Conservation (phyloP, 2,113 vertebrate genomes). For the Ceyx cyanopectus region DNA sequence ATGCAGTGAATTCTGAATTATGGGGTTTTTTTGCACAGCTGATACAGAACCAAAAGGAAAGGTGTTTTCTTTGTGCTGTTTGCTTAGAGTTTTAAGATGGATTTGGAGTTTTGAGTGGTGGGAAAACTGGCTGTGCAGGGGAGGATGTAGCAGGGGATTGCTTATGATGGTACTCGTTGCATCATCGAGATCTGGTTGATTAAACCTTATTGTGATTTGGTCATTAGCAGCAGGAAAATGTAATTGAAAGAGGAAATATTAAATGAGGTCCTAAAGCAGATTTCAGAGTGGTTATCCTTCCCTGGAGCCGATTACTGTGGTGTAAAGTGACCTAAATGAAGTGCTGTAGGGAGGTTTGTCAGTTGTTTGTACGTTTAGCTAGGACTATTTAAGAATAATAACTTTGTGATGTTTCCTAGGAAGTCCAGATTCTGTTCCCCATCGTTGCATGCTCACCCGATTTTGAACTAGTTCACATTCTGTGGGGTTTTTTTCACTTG, state of each 20-base stretch:
- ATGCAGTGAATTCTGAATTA: background rate
- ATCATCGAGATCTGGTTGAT: background rate
- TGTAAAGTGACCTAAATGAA: constrained; percentile 7
- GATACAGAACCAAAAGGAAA: background rate
- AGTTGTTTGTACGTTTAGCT: background rate
- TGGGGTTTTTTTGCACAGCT: background rate
- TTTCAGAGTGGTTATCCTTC: background rate
- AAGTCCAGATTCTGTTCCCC: background rate
- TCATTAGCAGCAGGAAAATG: background rate
- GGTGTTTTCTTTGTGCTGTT: background rate
- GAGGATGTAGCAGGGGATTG: background rate
- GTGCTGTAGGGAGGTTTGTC: background rate
- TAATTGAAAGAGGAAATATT: background rate
- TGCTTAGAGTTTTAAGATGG: background rate
- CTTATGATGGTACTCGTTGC: background rate
- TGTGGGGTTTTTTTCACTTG: background rate
- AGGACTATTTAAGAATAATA: background rate
- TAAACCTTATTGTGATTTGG: background rate
- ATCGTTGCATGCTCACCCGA: background rate
- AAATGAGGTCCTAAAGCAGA: background rate
- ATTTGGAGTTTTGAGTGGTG: background rate
- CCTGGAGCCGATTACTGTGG: background rate
- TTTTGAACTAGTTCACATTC: background rate
- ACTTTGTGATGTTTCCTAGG: background rate
- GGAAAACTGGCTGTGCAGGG: background rate